Evolutionary conservation across 2,888 invertebrate species (phyloP), one percentile per base, ranked within the genome.

Genomic region (Sisyra terminalis): DNA sequence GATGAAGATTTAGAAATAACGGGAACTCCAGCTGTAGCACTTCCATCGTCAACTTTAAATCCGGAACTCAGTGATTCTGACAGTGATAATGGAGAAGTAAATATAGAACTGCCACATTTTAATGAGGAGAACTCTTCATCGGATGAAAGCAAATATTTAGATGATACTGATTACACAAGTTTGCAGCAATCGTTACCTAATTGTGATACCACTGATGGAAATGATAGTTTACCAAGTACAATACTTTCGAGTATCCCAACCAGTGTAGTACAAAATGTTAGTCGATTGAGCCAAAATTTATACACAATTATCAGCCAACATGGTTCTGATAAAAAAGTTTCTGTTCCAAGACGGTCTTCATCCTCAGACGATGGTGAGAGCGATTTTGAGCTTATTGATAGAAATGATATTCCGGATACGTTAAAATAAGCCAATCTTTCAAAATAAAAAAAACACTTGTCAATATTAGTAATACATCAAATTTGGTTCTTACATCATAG

Each of bases 41-140:
- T 42, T 53, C 51, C 45, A 57, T 55, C 29, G 35, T 36, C 30
- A 46, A 35, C 30, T 40, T 4, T 36, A 34, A 9, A 38, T 40
- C 24, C 24, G 5, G 24, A 24, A 5, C 24, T 24, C 15, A 40
- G 24, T 16, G 42, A 42, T 34, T 51, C 32, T 38, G 57, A 61
- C 41, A 57, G 57, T 4, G 59, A 59, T 8, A 50, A 53, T 42
- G 53, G 51, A 45, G 57, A 55, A 30, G 38, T 34, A 30, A 46
- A 35, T 29, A 39, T 7, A 34, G 35, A 9, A 37, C 40, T 18
- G 40, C 47, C 4, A 46, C 48, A 7, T 44, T 46, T 34, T 50
- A 56, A 55, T 13, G 60, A 61, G 38, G 59, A 56, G 46, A 60
- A 61, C 13, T 59, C 59, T 5, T 53, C 56, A 15, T 61, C 62